phyloP scores from a whole-genome alignment of 2,113 vertebrate species.

The Orthonyx spaldingii region DNA sequence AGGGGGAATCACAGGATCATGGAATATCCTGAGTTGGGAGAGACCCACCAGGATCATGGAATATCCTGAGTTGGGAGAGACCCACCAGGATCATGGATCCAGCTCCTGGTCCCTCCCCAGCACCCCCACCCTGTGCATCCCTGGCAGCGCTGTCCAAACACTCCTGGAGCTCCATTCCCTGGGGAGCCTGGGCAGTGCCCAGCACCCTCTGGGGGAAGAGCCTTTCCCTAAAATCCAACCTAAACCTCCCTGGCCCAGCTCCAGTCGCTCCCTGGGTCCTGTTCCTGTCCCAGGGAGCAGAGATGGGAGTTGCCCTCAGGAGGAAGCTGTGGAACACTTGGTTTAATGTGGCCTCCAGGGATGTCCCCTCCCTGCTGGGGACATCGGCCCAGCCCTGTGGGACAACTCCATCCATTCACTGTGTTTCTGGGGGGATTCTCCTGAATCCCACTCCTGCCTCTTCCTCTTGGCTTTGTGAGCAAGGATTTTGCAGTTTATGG shows the following conservation, averaged over 20 bases:
- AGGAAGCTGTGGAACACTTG: background rate
- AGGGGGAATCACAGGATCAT: background rate
- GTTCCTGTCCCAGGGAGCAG: background rate
- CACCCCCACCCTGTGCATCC: background rate
- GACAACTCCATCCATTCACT: background rate
- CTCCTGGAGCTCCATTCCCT: background rate
- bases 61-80: too few species aligned
- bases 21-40: accelerated
- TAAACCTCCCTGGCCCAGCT: accelerated
- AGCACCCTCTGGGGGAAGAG: background rate
- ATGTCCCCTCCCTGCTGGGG: background rate
- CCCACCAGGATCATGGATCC: background rate
- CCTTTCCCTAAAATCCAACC: background rate
- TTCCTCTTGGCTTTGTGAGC: background rate
- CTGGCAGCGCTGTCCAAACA: background rate
- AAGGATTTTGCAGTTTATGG: background rate
- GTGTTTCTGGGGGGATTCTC: background rate
- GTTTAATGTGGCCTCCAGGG: background rate
- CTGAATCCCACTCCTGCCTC: background rate
- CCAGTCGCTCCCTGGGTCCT: background rate
- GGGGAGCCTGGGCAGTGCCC: background rate
- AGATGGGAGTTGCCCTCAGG: accelerated
- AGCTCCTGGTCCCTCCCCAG: accelerated
- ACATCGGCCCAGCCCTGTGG: background rate
- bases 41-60: too few species aligned